Evolutionary conservation across 1,140 invertebrate genomes (phyloP).

Genomic region (Drosophila teissieri): DNA sequence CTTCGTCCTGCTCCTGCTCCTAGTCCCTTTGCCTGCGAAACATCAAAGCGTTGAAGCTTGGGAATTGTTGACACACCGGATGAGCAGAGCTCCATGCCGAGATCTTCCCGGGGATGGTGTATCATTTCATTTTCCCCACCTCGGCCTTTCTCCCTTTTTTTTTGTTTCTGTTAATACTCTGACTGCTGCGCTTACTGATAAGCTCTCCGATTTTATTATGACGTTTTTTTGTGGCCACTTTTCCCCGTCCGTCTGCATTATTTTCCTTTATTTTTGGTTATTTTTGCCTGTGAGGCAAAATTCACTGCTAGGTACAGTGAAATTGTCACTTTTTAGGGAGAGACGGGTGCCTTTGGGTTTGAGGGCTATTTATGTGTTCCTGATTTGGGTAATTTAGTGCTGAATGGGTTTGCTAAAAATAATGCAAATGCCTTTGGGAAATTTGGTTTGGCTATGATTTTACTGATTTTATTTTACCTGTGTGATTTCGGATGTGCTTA

Average conservation of each 20-base stretch:
- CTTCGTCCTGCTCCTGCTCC: background rate
- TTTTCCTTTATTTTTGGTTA: conserved; percentile 29
- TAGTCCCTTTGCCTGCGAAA: conserved; percentile 35
- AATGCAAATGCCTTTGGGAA: background rate
- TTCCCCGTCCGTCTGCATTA: conserved; percentile 34
- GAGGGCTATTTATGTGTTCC: conserved; percentile 29
- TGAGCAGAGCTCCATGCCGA: conserved; percentile 59
- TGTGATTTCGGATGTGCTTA: too few relatives aligned
- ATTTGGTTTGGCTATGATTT: too few relatives aligned
- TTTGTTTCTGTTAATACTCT: conserved; percentile 61
- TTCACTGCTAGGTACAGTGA: conserved; percentile 15
- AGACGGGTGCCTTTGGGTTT: background rate
- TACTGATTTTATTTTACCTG: background rate
- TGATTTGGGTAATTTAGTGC: conserved; percentile 31
- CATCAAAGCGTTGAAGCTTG: conserved; percentile 84
- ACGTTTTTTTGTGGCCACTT: conserved; percentile 44
- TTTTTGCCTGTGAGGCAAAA: conserved; percentile 36
- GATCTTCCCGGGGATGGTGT: conserved; percentile 41
- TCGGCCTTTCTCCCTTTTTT: background rate
- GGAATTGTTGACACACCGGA: conserved; percentile 84
- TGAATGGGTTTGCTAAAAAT: conserved; percentile 13
- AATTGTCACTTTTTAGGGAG: conserved; percentile 12
- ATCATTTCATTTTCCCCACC: conserved; percentile 12
- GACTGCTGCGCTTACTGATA: conserved; percentile 71
- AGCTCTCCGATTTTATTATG: conserved; percentile 78